Conservation (phyloP, 1,140 invertebrate species). For the Vollenhovia emeryi region DNA sequence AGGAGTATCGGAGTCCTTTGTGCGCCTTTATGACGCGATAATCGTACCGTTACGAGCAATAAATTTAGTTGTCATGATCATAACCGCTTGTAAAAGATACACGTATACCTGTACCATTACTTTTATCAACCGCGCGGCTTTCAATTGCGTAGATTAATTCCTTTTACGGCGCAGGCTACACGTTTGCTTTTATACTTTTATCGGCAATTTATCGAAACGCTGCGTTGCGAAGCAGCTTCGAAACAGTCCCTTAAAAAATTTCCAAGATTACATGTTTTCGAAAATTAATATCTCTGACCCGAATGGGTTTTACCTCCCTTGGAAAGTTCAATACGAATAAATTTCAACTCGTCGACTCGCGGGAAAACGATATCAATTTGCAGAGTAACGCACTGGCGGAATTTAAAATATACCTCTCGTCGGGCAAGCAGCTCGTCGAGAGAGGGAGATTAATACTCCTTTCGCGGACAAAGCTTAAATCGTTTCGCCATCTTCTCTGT, state of each 20-base stretch:
- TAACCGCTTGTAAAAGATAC: slow-evolving; percentile 36
- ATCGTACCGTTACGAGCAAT: slow-evolving; percentile 47
- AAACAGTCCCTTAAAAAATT: not conserved
- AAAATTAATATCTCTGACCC: not conserved
- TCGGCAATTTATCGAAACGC: not conserved
- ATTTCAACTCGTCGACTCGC: not conserved
- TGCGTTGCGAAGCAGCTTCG: not conserved
- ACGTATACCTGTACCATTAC: not conserved
- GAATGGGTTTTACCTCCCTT: not conserved
- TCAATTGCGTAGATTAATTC: slow-evolving; percentile 34
- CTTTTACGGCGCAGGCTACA: not conserved
- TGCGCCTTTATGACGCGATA: slow-evolving; percentile 51
- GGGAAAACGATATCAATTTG: slow-evolving; percentile 10
- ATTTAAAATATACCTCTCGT: not conserved
- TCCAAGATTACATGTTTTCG: not conserved
- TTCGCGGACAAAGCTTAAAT: not conserved
- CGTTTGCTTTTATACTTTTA: slow-evolving; percentile 12
- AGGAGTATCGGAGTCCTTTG: slow-evolving; percentile 47
- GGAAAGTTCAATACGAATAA: not conserved
- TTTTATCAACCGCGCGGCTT: slow-evolving; percentile 19
- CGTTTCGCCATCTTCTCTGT: slow-evolving; percentile 7
- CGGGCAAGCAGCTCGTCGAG: not conserved
- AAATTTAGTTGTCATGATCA: slow-evolving; percentile 51
- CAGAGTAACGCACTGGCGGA: not conserved
- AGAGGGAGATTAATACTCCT: not conserved